phyloP scores from a whole-genome alignment of 2,888 invertebrate species.

The Erebia epiphron region DNA sequence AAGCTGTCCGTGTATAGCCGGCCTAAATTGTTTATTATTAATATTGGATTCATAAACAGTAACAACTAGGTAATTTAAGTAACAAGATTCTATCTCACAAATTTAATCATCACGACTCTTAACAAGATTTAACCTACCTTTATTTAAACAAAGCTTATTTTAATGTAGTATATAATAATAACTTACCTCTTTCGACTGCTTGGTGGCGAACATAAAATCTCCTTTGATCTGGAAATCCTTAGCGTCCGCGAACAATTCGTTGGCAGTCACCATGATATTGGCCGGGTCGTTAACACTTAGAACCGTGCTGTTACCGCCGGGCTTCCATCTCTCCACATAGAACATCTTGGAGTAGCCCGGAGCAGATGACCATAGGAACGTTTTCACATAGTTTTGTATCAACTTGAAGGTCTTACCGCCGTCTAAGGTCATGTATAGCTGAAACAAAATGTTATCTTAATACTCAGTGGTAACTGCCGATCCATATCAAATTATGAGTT shows the following conservation, averaged over 20 bases:
- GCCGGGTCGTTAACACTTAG: constrained; percentile 84
- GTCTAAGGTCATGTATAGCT: constrained; percentile 90
- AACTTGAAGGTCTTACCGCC: constrained; percentile 88
- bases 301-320: constrained; percentile 86
- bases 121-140: no score
- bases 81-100: no score
- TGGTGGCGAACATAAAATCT: constrained; percentile 93
- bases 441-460: constrained; percentile 45
- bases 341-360: constrained; percentile 78
- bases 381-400: constrained; percentile 89
- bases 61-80: no score
- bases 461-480: no score
- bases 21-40: no score
- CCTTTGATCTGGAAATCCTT: constrained; percentile 92
- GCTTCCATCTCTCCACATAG: constrained; percentile 87
- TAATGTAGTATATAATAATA: neutral
- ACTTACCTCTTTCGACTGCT: constrained; percentile 84
- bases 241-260: constrained; percentile 85
- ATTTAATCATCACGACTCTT: no score
- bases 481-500: no score
- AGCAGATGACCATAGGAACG: constrained; percentile 88
- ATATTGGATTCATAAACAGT: no score
- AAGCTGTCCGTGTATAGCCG: no score
- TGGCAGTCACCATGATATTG: constrained; percentile 73
- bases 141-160: neutral